Evolutionary conservation across 2,113 vertebrate species (phyloP).

Genomic region (Pterocles burchelli): DNA sequence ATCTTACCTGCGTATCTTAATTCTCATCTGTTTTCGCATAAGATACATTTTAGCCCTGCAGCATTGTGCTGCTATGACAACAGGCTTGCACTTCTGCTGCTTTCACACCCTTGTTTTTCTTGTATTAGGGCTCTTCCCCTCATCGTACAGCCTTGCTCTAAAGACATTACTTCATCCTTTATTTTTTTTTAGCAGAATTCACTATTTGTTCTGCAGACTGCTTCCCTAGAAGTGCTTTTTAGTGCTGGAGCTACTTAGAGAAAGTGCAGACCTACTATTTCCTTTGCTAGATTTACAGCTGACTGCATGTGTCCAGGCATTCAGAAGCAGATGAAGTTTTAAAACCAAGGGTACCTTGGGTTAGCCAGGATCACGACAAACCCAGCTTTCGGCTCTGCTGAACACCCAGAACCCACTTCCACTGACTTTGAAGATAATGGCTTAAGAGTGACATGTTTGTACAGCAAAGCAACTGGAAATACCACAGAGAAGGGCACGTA

Average conservation of each 20-base stretch:
- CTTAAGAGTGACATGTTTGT: neutral
- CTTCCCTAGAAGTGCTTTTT: neutral
- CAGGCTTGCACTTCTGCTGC: slow-evolving; percentile 65
- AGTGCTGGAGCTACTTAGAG: neutral
- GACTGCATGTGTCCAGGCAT: neutral
- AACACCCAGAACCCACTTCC: neutral
- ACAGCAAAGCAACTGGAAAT: neutral
- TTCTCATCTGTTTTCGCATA: slow-evolving; percentile 68
- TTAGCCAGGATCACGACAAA: neutral
- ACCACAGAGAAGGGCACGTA: neutral
- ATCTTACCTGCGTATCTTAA: slow-evolving; percentile 66
- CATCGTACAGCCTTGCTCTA: slow-evolving; percentile 30
- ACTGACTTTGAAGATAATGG: neutral
- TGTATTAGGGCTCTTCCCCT: slow-evolving; percentile 60
- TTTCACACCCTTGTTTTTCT: slow-evolving; percentile 66
- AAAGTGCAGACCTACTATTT: neutral
- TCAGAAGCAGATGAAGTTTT: neutral
- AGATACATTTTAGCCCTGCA: slow-evolving; percentile 68
- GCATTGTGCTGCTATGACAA: slow-evolving; percentile 74
- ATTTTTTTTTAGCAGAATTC: neutral
- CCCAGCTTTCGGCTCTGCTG: neutral
- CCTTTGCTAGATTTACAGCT: neutral
- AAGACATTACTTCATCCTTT: slow-evolving; percentile 30
- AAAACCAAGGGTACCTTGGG: neutral
- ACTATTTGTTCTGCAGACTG: neutral